Evolutionary conservation across 2,113 vertebrate genomes (phyloP).

Genomic region (Baryphthengus martii): DNA sequence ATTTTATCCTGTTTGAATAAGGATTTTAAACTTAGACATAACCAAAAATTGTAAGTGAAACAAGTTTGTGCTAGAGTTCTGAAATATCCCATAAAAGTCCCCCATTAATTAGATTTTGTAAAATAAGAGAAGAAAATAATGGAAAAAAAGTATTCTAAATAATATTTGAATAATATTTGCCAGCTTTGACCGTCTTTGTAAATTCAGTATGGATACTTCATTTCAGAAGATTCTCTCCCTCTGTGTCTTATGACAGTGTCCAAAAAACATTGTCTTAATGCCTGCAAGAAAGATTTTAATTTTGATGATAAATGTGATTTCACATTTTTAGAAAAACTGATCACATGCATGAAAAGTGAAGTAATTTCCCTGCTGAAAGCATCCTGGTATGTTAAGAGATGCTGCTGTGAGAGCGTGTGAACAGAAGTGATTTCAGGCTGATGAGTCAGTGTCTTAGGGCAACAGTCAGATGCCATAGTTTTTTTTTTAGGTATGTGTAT

Average conservation of each 20-base stretch:
- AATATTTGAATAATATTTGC: background rate
- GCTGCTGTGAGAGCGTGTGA: background rate
- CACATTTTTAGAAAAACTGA: background rate
- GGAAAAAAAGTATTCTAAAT: background rate
- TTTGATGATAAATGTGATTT: background rate
- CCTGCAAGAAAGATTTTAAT: background rate
- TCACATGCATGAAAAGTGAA: background rate
- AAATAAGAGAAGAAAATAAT: background rate
- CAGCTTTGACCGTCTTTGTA: fast-evolving
- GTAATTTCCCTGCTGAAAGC: background rate
- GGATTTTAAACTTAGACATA: background rate
- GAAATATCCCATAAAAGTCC: background rate
- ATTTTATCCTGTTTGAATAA: background rate
- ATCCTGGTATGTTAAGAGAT: background rate
- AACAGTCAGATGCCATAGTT: background rate
- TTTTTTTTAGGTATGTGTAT: background rate
- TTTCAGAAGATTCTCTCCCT: background rate
- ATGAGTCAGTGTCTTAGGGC: background rate
- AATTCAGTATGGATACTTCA: background rate
- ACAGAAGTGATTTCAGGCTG: background rate
- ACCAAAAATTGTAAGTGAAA: background rate
- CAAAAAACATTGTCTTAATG: background rate
- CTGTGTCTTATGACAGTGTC: background rate
- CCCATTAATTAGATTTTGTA: background rate
- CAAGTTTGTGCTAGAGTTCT: background rate